Evolutionary conservation across 2,797 vertebrate species (phyloP).

Genomic region (Manis pentadactyla): DNA sequence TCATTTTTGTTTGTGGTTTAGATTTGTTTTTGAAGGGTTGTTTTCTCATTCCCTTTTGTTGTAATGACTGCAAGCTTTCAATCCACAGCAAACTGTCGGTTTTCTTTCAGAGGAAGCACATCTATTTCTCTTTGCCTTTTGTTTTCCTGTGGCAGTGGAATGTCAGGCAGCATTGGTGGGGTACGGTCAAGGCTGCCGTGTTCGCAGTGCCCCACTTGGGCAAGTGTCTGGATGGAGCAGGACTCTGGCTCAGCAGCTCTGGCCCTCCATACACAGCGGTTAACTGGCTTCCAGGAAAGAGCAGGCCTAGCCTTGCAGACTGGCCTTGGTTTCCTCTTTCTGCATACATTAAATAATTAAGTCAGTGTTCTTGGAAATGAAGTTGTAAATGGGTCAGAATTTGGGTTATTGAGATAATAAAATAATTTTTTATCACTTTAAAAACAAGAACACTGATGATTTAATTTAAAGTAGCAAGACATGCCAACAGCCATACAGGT

Average conservation of each 20-base stretch:
- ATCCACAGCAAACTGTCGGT: neutral
- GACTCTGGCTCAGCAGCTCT: accelerated
- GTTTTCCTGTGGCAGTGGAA: neutral
- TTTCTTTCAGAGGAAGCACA: neutral
- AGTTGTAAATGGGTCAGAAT: slow-evolving; percentile 45
- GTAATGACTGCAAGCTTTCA: neutral
- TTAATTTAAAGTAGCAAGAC: slow-evolving; percentile 7
- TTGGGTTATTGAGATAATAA: neutral
- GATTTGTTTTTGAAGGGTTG: neutral
- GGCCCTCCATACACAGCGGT: neutral
- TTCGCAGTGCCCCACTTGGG: accelerated
- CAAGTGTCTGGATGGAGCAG: no score
- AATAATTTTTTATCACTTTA: neutral
- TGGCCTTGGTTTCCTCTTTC: neutral
- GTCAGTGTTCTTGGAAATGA: neutral
- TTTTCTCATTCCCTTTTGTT: neutral
- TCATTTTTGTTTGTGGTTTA: neutral
- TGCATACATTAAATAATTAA: neutral
- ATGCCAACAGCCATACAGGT: neutral
- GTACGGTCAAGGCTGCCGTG: neutral
- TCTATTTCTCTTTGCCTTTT: neutral
- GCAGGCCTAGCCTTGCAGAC: neutral
- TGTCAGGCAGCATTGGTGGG: accelerated
- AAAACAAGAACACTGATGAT: neutral
- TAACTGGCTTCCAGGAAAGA: neutral